Base-by-base conservation (phyloP, 2,113 vertebrate genomes). In the Dipodomys spectabilis region DNA sequence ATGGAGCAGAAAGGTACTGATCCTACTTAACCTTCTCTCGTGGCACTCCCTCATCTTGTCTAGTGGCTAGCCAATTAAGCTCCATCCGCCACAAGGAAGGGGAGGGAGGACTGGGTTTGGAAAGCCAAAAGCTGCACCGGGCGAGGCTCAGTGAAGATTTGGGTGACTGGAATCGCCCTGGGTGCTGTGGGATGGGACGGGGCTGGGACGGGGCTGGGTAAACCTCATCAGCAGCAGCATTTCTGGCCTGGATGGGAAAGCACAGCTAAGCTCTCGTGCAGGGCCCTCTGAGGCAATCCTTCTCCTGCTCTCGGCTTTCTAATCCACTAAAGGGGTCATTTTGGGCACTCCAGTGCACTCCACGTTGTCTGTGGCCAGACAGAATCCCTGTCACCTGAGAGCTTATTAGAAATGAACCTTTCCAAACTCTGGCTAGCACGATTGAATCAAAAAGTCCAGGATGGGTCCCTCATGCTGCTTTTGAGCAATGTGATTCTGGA, bases 141-240 rank as follows among this genome's bases (percentile, higher is more conserved):
- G n/a, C 39, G 15, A 45, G 2, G 19, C 19, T 0, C 1, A 44
- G 0, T 2, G 60, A 45, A 18, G 6, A 1, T 27, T 2, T n/a
- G 6, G 32, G 20, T 10, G 18, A 39, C 35, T 1, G 3, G 16
- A 71, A 25, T 18, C 9, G 4, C 25, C 60, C 32, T 23, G 25
- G 32, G 27, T 5, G 6, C 20, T 35, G 1, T 3, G 39, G 30
- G 7, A 44, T 1, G 13, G 8, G 12, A 39, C 35, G 15, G 53
- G 6, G 20, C 78, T 57, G 20, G 27, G 27, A 3, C 3, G 15
- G 53, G 6, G 20, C 78, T 57, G 20, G 27, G 27, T 13, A 53
- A 18, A 7, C 8, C 23, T 22, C 3, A 20, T 10, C 45, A 45
- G 15, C 35, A 73, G 64, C 71, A 16, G 30, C 19, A 1, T 20